Evolutionary conservation across 2,797 vertebrate species (phyloP).

Genomic region (Platyrinchus mystaceus): DNA sequence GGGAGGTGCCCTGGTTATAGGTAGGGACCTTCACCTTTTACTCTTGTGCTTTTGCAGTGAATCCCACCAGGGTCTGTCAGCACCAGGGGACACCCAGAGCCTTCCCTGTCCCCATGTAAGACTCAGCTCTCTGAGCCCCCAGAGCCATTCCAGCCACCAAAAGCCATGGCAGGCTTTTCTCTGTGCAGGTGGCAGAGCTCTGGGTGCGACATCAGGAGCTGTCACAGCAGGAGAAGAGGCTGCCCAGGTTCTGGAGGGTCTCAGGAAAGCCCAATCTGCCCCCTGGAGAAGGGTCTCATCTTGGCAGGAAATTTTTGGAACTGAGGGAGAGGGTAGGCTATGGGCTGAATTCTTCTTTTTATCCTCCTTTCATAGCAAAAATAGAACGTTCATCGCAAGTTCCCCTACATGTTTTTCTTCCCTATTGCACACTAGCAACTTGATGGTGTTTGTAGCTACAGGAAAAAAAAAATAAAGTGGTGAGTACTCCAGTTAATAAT

Average conservation of each 20-base stretch:
- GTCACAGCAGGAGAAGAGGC: neutral
- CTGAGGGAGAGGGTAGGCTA: neutral
- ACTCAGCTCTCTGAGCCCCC: neutral
- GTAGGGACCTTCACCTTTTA: neutral
- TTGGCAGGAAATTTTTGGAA: neutral
- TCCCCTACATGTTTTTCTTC: constrained; percentile 42
- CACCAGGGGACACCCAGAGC: neutral
- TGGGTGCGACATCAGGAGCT: neutral
- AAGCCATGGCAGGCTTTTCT: neutral
- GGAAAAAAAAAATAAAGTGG: constrained; percentile 43
- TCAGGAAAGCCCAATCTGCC: neutral
- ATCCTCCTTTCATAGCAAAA: constrained; percentile 32
- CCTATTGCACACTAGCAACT: neutral
- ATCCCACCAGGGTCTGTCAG: neutral
- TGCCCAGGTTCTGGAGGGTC: neutral
- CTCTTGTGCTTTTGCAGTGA: neutral
- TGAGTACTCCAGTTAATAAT: constrained; percentile 60
- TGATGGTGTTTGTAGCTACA: constrained; percentile 31
- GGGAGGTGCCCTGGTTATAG: neutral
- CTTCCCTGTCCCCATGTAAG: neutral
- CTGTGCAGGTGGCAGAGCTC: neutral
- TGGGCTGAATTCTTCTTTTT: neutral
- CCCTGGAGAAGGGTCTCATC: neutral
- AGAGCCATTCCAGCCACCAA: neutral
- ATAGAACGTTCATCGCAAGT: constrained; percentile 40